Conservation (phyloP, 2,113 vertebrate species). For the Corynorhinus townsendii region DNA sequence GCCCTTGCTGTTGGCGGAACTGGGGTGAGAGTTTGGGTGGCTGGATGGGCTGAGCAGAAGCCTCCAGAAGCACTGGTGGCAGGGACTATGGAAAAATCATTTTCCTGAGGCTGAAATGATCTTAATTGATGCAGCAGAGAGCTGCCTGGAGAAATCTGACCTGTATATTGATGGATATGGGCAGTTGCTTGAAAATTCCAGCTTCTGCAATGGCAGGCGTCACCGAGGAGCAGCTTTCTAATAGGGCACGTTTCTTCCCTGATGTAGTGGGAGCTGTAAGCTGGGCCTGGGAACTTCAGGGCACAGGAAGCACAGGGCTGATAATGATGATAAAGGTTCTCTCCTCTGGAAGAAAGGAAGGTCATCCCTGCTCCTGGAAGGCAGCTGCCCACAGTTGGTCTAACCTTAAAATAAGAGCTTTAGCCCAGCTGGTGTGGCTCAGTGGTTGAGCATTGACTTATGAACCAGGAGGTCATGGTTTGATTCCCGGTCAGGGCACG, state of each 20-base stretch:
- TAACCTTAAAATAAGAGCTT: not conserved
- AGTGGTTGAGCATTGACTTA: too few relatives aligned
- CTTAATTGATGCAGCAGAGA: not conserved
- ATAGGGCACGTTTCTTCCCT: not conserved
- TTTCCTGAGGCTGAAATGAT: slow-evolving; percentile 21
- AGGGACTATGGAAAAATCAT: slow-evolving; percentile 25
- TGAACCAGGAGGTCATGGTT: too few relatives aligned
- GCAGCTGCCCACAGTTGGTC: not conserved
- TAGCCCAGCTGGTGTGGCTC: too few relatives aligned
- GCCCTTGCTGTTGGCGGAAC: not conserved
- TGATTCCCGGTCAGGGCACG: too few relatives aligned
- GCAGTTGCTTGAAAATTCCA: not conserved
- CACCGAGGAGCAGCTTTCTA: not conserved
- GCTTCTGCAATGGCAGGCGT: not conserved
- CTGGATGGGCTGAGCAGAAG: not conserved
- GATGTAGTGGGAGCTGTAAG: not conserved
- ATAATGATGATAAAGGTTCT: not conserved
- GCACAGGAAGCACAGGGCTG: not conserved
- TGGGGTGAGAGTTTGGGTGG: not conserved
- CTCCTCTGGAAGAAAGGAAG: not conserved
- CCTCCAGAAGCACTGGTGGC: not conserved
- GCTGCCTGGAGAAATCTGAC: not conserved
- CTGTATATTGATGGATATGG: not conserved
- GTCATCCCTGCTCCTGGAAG: not conserved
- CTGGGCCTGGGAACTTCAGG: not conserved